A percentile compares a stretch with the other conserved stretches of the same genome.
Evolutionary conservation across 2,797 vertebrate genomes (phyloP).

Genomic region (Spinibarbus caldwelli): DNA sequence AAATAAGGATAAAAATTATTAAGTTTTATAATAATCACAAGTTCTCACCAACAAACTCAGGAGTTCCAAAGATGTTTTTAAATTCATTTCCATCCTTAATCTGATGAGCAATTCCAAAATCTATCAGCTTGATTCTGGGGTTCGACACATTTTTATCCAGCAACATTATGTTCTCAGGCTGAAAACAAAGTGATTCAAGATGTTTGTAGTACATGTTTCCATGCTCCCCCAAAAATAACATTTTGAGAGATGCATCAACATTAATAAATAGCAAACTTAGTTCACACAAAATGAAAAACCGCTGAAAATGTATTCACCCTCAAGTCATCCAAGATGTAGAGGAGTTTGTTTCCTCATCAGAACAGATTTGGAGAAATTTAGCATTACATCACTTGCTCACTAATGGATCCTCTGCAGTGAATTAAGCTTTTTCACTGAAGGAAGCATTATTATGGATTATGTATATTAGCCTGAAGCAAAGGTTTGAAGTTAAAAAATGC

Average conservation of each 20-base stretch:
- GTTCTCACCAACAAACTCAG: slow-evolving; percentile 91
- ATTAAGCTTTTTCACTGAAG: not conserved
- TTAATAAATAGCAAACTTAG: not conserved
- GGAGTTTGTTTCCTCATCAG: not conserved
- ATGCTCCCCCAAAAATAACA: not conserved
- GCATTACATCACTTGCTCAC: not conserved
- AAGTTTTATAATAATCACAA: not conserved
- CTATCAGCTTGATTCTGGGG: slow-evolving; percentile 96
- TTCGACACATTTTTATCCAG: slow-evolving; percentile 93
- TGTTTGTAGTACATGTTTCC: not conserved
- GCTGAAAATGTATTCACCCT: not conserved
- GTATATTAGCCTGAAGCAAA: not conserved
- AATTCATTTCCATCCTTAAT: slow-evolving; percentile 97
- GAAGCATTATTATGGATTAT: not conserved
- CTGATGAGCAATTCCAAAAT: slow-evolving; percentile 97
- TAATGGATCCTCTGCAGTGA: not conserved
- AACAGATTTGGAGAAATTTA: not conserved
- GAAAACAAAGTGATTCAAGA: slow-evolving; percentile 33
- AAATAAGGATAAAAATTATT: not conserved
- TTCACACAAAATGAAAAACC: not conserved
- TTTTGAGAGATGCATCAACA: not conserved
- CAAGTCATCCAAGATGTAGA: not conserved
- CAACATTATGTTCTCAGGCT: slow-evolving; percentile 99
- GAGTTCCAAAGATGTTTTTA: slow-evolving; percentile 98
- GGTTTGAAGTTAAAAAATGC: not conserved